Evolutionary conservation across 1,140 invertebrate genomes (phyloP), one percentile per base, ranked within the genome.

Genomic region (Diabrotica undecimpunctata): DNA sequence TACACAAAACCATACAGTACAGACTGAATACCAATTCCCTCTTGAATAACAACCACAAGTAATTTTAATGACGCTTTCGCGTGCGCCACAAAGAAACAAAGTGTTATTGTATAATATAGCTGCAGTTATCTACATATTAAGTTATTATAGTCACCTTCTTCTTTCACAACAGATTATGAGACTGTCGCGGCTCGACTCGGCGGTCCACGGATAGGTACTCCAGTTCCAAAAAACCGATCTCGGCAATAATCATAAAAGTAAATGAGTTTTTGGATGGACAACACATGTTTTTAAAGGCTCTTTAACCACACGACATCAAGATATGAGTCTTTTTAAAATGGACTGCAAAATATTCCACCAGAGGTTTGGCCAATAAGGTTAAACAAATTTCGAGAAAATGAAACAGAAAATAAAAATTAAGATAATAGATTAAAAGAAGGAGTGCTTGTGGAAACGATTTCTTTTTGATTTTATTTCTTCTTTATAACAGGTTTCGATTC

Each of bases 161-260:
- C 41, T 46, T 46, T 46, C 8, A 8, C 41, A 46, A 46, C 41
- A n/a, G 8, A 46, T 46, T 46, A 46, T 46, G 41, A 25, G 25
- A 25, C 25, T 25, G 25, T 25, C 25, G 25, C 25, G 41, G 8
- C 41, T 46, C 39, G 39, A 8, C 39, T 46, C n/a, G 41, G 41
- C n/a, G 41, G 41, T 46, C 25, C 25, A 25, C 4, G 25, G 25
- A 6, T 46, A 46, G 41, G 6, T n/a, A 46, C 41, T 46, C n/a
- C 41, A 46, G 41, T 46, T 46, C 41, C n/a, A 46, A 46, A 46
- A 46, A 46, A 46, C 41, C 41, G 41, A 46, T n/a, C 41, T 8
- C 41, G 41, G 41, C 41, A 10, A 46, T 46, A 46, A 46, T 46
- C 41, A 46, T 46, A 46, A 46, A 46, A 46, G 41, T 46, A 46